These are phyloP conservation scores for Terebella lapidaria DNA, from an alignment of 2,888 invertebrate species.

Conservation along the genomic window DNA sequence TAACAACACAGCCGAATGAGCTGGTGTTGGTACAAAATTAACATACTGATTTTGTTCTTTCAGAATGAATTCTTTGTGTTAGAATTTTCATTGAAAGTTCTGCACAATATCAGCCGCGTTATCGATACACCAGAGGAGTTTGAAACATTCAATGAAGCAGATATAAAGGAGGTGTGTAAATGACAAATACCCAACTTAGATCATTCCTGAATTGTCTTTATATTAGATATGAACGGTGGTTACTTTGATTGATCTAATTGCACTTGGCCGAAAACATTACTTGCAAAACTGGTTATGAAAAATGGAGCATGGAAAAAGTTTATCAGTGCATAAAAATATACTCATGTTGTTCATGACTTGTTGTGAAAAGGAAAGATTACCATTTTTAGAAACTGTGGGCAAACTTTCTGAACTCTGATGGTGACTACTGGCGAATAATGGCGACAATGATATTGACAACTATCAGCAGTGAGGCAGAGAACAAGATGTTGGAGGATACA, in stretches of 20 bases:
- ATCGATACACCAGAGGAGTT: conserved; percentile 35
- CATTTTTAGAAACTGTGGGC: neutral
- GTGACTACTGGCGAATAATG: conserved; percentile 10
- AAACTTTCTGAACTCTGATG: conserved; percentile 8
- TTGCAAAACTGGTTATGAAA: no score
- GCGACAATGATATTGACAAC: conserved; percentile 9
- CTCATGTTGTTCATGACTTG: no score
- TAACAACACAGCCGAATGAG: no score
- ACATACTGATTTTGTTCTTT: conserved; percentile 13
- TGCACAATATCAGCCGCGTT: conserved; percentile 39
- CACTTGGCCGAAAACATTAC: no score
- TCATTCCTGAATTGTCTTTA: no score
- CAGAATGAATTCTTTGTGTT: conserved; percentile 46
- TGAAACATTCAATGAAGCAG: conserved; percentile 40
- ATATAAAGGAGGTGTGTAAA: conserved; percentile 42
- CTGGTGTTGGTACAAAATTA: no score
- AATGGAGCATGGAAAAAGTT: no score
- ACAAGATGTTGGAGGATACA: conserved; percentile 2
- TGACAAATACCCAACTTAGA: no score
- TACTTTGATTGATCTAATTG: no score
- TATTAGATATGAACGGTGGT: no score
- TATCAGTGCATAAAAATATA: no score
- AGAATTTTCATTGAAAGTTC: conserved; percentile 43
- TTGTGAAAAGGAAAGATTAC: no score
- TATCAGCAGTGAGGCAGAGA: conserved; percentile 14